A percentile compares a stretch with the other conserved stretches of the same genome.
Evolutionary conservation across 1,140 invertebrate genomes (phyloP).

Genomic region (Hermetia illucens): DNA sequence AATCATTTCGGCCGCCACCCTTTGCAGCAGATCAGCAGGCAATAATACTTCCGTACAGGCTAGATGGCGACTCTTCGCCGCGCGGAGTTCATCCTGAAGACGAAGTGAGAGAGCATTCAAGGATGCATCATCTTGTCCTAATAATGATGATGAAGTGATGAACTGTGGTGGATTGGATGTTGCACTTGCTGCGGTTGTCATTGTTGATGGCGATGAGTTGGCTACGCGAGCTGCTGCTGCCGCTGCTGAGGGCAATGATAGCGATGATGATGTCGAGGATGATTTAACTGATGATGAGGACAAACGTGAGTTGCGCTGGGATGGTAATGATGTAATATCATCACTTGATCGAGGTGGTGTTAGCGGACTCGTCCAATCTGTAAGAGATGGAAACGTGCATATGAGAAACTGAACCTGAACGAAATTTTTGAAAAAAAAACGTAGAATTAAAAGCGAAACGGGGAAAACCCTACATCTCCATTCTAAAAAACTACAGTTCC

Average conservation of each 20-base stretch:
- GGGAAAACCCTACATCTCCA: too few relatives aligned
- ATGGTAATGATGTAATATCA: too few relatives aligned
- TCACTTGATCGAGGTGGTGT: constrained; percentile 14
- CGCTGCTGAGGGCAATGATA: too few relatives aligned
- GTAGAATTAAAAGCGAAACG: too few relatives aligned
- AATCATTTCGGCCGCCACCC: constrained; percentile 60
- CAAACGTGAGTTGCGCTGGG: too few relatives aligned
- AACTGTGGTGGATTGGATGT: constrained; percentile 14
- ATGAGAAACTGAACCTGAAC: too few relatives aligned
- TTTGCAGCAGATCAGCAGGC: constrained; percentile 57
- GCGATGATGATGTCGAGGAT: background rate
- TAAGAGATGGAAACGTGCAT: too few relatives aligned
- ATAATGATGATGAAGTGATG: constrained; percentile 11
- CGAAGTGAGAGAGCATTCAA: constrained; percentile 45
- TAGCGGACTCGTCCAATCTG: constrained; percentile 23
- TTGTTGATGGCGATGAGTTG: too few relatives aligned
- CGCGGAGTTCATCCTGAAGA: constrained; percentile 57
- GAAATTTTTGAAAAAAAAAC: too few relatives aligned
- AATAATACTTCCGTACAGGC: constrained; percentile 66
- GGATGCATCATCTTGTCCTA: constrained; percentile 18
- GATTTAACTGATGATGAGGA: too few relatives aligned
- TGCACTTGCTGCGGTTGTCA: constrained; percentile 16
- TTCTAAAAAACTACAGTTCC: too few relatives aligned
- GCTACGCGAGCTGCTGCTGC: too few relatives aligned
- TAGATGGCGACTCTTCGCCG: constrained; percentile 61